Evolutionary conservation across 2,797 vertebrate genomes (phyloP).

Genomic region (Bucorvus abyssinicus): DNA sequence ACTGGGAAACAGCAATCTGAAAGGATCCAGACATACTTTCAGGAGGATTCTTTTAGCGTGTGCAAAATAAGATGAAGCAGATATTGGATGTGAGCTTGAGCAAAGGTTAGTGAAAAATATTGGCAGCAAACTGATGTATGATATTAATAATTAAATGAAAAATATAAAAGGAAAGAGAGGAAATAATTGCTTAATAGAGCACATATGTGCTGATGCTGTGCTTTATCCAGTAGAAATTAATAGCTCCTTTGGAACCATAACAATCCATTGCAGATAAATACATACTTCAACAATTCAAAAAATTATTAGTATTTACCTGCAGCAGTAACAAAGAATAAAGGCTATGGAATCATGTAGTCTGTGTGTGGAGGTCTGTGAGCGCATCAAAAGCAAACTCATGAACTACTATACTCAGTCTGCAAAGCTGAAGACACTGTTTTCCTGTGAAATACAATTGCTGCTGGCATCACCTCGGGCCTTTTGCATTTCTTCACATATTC

Average conservation of each 20-base stretch:
- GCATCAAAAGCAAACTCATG: not conserved
- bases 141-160: constrained; percentile 1
- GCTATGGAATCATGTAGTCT: not conserved
- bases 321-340: not conserved
- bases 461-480: not conserved
- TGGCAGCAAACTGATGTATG: not conserved
- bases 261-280: not conserved
- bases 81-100: not conserved
- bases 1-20: not conserved
- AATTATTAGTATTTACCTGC: not conserved
- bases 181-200: not conserved
- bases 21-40: not conserved
- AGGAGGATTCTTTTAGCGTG: not conserved
- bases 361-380: not conserved
- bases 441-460: not conserved
- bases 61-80: not conserved
- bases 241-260: not conserved
- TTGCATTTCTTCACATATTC: not conserved
- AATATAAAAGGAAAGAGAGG: not conserved
- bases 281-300: not conserved
- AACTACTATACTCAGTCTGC: not conserved
- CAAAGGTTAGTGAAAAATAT: not conserved
- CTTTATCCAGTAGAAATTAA: not conserved
- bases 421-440: not conserved
- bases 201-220: not conserved